Conservation (phyloP, 2,888 invertebrate genomes). For the Melanotus villosus region DNA sequence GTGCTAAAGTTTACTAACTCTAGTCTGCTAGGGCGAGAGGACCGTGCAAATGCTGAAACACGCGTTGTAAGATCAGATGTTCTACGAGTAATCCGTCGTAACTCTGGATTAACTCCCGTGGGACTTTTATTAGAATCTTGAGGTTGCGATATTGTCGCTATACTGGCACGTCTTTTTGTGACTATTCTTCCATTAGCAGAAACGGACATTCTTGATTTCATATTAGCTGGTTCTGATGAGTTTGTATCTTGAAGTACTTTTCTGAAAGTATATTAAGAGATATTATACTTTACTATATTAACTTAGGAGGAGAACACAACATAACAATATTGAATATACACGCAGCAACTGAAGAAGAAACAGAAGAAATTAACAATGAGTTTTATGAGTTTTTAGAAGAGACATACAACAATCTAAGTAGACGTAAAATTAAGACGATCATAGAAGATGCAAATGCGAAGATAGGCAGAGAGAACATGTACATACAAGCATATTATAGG, state of each 20-base stretch:
- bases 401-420: too few species aligned
- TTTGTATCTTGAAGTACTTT: constrained; percentile 62
- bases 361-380: too few species aligned
- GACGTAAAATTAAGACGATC: too few species aligned
- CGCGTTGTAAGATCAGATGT: constrained; percentile 62
- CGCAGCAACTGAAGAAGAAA: too few species aligned
- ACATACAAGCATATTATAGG: too few species aligned
- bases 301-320: too few species aligned
- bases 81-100: constrained; percentile 60
- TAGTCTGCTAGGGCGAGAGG: constrained; percentile 67
- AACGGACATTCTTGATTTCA: constrained; percentile 34
- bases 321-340: too few species aligned
- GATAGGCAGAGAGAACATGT: too few species aligned
- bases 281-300: too few species aligned
- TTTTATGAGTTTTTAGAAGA: too few species aligned
- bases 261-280: too few species aligned
- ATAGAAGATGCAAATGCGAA: too few species aligned
- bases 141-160: constrained; percentile 71
- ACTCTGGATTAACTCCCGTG: constrained; percentile 32
- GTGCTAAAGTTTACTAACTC: constrained; percentile 59
- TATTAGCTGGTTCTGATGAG: constrained; percentile 50
- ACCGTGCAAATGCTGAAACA: constrained; percentile 58
- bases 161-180: constrained; percentile 71
- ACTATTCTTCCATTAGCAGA: constrained; percentile 53
- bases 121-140: constrained; percentile 50